These are phyloP conservation scores for Copsychus sechellarum DNA, from an alignment of 2,113 vertebrate species.

Conservation along the genomic window DNA sequence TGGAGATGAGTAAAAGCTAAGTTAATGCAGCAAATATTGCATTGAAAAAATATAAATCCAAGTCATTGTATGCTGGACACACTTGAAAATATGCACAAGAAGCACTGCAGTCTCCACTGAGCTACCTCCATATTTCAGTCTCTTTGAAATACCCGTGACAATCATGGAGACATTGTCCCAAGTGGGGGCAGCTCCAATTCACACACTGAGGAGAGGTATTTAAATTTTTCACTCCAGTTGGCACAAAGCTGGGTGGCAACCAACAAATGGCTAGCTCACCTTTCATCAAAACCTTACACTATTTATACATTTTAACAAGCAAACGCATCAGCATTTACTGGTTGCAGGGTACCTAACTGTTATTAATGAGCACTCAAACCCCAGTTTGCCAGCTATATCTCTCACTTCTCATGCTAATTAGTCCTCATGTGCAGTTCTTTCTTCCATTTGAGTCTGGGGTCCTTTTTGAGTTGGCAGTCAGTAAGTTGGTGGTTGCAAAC, in stretches of 20 bases:
- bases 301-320: background rate
- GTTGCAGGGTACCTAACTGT: background rate
- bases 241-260: background rate
- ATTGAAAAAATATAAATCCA: background rate
- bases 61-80: background rate
- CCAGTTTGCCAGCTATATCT: background rate
- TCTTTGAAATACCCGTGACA: background rate
- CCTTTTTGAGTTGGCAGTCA: background rate
- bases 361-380: background rate
- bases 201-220: background rate
- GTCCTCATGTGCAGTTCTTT: background rate
- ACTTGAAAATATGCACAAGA: background rate
- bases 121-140: background rate
- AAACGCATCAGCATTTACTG: background rate
- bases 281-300: background rate
- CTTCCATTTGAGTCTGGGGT: background rate
- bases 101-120: background rate
- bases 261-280: background rate
- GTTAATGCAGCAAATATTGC: background rate
- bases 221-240: background rate
- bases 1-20: background rate
- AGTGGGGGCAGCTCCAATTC: background rate
- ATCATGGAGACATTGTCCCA: background rate
- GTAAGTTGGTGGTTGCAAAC: fast-evolving
- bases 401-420: background rate